phyloP scores from a whole-genome alignment of 2,797 vertebrate genomes.

The Coluber constrictor region DNA sequence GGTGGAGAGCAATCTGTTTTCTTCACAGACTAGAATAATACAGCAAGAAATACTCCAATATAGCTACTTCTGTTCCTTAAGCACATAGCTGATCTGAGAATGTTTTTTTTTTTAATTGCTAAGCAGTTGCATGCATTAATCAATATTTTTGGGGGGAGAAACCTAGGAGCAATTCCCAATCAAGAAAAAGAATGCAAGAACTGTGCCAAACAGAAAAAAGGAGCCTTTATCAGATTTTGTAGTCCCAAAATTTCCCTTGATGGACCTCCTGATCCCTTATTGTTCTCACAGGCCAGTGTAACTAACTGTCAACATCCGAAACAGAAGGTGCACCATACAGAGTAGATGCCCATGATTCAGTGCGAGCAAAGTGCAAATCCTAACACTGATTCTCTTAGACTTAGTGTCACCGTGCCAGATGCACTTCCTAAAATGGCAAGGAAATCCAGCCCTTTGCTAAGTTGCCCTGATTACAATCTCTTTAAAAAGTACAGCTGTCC shows the following conservation, averaged over 20 bases:
- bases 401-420: not conserved
- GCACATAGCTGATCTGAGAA: not conserved
- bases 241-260: not conserved
- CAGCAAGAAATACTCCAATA: no score
- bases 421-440: not conserved
- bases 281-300: no score
- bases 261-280: not conserved
- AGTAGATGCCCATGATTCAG: not conserved
- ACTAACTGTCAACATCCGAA: not conserved
- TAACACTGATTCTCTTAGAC: not conserved
- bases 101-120: not conserved
- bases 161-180: not conserved
- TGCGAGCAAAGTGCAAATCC: not conserved
- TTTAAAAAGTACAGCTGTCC: conserved; percentile 14
- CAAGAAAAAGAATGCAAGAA: not conserved
- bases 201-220: not conserved
- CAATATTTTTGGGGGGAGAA: no score
- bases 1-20: not conserved
- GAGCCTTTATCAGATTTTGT: not conserved
- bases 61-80: not conserved
- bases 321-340: not conserved
- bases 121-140: not conserved
- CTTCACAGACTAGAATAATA: not conserved
- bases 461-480: conserved; percentile 24
- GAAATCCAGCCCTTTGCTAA: not conserved